phyloP scores from a whole-genome alignment of 2,888 invertebrate genomes.

The Scaptomyza reducta region DNA sequence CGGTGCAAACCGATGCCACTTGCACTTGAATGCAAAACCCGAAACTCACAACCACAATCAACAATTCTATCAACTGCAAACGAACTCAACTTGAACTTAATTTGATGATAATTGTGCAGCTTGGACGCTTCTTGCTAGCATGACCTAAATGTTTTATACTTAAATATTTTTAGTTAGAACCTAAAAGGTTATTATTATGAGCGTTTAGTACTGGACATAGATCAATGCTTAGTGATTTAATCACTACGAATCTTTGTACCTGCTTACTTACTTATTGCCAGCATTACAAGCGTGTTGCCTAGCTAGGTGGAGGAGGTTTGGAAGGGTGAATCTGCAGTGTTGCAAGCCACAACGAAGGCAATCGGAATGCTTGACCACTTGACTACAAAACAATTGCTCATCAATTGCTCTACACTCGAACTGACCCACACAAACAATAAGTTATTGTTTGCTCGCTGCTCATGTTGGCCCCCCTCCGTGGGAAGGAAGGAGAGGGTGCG shows the following conservation, averaged over 20 bases:
- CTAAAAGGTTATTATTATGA: no score
- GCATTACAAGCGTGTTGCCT: not conserved
- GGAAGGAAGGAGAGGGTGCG: not conserved
- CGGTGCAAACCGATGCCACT: conserved; percentile 58
- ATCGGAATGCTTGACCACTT: conserved; percentile 16
- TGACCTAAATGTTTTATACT: not conserved
- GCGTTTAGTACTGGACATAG: no score
- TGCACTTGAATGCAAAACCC: conserved; percentile 60
- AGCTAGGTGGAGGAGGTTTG: not conserved
- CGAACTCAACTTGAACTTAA: not conserved
- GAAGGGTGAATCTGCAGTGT: not conserved
- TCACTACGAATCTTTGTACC: no score
- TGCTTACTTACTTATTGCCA: no score
- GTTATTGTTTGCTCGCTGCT: conserved; percentile 38
- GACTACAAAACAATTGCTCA: conserved; percentile 47
- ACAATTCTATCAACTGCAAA: conserved; percentile 9
- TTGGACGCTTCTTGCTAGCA: not conserved
- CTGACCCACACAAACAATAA: conserved; percentile 64
- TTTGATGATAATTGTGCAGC: not conserved
- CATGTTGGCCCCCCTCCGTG: not conserved
- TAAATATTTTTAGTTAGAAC: no score
- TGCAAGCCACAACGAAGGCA: not conserved
- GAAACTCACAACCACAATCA: conserved; percentile 22
- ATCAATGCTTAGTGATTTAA: no score
- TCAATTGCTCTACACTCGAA: conserved; percentile 53